Conservation (phyloP, 2,797 vertebrate genomes). For the Momotus momota region DNA sequence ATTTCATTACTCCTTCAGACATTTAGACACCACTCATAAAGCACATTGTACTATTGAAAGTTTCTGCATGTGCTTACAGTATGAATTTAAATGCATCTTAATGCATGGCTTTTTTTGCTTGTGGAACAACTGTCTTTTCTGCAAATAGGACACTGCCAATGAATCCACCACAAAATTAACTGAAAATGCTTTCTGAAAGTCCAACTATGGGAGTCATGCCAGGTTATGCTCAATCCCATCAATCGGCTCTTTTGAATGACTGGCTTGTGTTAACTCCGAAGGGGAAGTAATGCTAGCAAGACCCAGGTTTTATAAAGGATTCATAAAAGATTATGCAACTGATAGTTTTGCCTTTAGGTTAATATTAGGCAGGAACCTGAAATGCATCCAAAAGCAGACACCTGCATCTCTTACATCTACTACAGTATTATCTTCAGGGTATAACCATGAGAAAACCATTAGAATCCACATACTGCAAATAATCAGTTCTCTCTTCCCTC, state of each 20-base stretch:
- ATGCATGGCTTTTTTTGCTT: background rate
- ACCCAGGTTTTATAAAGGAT: background rate
- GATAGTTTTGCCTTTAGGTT: background rate
- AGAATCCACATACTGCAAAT: background rate
- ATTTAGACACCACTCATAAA: constrained; percentile 67
- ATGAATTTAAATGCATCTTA: constrained; percentile 51
- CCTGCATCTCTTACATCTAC: background rate
- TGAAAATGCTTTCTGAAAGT: background rate
- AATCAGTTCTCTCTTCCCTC: background rate
- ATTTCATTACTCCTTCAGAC: constrained; percentile 71
- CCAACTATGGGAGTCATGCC: background rate
- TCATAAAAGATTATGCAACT: background rate
- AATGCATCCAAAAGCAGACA: background rate
- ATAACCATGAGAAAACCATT: background rate
- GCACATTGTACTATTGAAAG: constrained; percentile 46
- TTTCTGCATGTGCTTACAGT: constrained; percentile 40
- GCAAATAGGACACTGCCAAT: background rate
- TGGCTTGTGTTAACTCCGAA: background rate
- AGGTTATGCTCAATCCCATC: background rate
- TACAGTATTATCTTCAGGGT: background rate
- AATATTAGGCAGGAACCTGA: background rate
- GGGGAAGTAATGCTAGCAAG: background rate
- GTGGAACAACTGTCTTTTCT: background rate
- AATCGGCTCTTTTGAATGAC: background rate
- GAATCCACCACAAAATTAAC: background rate